Conservation (phyloP, 2,888 invertebrate species). For the Lacanobia oleracea region DNA sequence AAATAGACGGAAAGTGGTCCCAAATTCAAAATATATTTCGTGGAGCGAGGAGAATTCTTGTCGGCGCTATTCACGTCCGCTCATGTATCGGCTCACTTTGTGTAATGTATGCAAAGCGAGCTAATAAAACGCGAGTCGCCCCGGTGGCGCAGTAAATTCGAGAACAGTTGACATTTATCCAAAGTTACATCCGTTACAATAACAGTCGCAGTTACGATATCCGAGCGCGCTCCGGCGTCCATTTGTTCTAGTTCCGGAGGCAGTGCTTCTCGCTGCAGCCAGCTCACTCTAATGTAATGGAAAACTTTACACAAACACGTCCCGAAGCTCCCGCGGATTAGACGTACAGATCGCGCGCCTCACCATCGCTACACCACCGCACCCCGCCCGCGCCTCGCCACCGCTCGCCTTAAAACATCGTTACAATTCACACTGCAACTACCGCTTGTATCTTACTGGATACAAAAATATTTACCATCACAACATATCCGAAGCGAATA, state of each 20-base stretch:
- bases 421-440: conserved; percentile 82
- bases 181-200: conserved; percentile 90
- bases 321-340: conserved; percentile 78
- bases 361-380: conserved; percentile 45
- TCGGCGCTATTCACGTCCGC: conserved; percentile 70
- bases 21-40: conserved; percentile 53
- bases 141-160: conserved; percentile 85
- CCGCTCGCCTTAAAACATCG: conserved; percentile 75
- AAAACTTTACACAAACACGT: conserved; percentile 86
- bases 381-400: conserved; percentile 9
- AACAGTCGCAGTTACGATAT: conserved; percentile 88
- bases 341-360: conserved; percentile 69
- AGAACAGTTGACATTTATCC: conserved; percentile 89
- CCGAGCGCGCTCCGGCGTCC: conserved; percentile 80
- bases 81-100: conserved; percentile 77
- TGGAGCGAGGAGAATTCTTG: conserved; percentile 66
- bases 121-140: conserved; percentile 86
- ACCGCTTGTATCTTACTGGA: conserved; percentile 65
- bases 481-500: conserved; percentile 59
- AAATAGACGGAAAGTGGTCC: conserved; percentile 48
- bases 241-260: conserved; percentile 86
- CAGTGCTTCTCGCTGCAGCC: conserved; percentile 65
- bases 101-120: conserved; percentile 87
- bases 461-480: conserved; percentile 73
- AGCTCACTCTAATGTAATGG: conserved; percentile 83